These are phyloP conservation scores for Clarias pachynema DNA, from an alignment of 2,797 vertebrate species.

Conservation along the genomic window DNA sequence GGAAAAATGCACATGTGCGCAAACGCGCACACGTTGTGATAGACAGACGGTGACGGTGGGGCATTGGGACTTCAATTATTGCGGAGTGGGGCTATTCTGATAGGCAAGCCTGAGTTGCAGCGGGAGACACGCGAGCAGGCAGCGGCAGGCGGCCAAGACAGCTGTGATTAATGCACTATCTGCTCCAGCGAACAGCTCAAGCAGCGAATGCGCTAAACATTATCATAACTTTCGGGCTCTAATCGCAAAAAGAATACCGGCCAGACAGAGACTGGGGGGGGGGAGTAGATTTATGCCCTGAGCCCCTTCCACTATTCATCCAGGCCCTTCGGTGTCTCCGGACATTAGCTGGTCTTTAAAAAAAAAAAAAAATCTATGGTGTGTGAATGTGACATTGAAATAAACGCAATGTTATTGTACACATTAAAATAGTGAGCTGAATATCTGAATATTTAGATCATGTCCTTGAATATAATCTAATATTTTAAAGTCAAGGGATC, in stretches of 20 bases:
- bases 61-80: slow-evolving; percentile 49
- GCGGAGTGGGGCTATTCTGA: slow-evolving; percentile 31
- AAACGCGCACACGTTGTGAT: not conserved
- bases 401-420: not conserved
- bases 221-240: slow-evolving; percentile 82
- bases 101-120: slow-evolving; percentile 28
- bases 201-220: slow-evolving; percentile 77
- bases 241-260: slow-evolving; percentile 73
- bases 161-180: slow-evolving; percentile 86
- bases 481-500: not conserved
- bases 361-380: not conserved
- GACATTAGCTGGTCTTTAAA: not conserved
- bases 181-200: slow-evolving; percentile 73
- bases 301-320: slow-evolving; percentile 45
- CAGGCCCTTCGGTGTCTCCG: not conserved
- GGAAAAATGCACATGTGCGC: slow-evolving; percentile 17
- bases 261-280: slow-evolving; percentile 20
- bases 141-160: slow-evolving; percentile 67
- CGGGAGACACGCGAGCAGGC: slow-evolving; percentile 29
- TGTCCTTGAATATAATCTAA: not conserved
- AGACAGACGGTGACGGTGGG: slow-evolving; percentile 38
- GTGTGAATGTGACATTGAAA: not conserved
- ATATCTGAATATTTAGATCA: not conserved
- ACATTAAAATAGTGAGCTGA: not conserved
- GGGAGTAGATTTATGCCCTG: slow-evolving; percentile 71